Evolutionary conservation across 2,113 vertebrate species (phyloP).

Genomic region (Rutilus rutilus): DNA sequence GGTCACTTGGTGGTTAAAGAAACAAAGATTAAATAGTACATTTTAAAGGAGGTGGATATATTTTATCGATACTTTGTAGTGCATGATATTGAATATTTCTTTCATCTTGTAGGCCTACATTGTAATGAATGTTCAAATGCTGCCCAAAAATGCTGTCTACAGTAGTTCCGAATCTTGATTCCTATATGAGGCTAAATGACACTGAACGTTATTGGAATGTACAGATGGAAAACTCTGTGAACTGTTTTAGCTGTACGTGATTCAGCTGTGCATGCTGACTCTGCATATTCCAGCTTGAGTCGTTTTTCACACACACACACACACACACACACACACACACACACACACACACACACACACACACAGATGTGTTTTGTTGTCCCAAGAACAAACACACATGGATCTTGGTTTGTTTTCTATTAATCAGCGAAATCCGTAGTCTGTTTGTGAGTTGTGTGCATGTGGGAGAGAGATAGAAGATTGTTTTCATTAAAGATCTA

Average conservation of each 20-base stretch:
- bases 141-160: background rate
- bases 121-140: background rate
- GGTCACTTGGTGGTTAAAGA: background rate
- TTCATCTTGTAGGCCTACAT: background rate
- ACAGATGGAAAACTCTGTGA: background rate
- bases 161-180: background rate
- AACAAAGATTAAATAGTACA: background rate
- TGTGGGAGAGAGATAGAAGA: background rate
- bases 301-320: conserved; percentile 2
- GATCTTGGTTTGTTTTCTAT: conserved; percentile 26
- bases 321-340: conserved; percentile 21
- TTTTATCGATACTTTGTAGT: background rate
- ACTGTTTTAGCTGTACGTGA: conserved; percentile 17
- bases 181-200: background rate
- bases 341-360: conserved; percentile 10
- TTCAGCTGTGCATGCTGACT: conserved; percentile 22
- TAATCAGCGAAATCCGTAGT: conserved; percentile 12
- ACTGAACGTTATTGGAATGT: background rate
- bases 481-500: conserved; percentile 60
- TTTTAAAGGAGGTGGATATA: background rate
- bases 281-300: conserved; percentile 8
- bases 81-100: background rate
- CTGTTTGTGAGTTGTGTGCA: conserved; percentile 1
- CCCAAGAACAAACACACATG: conserved; percentile 17
- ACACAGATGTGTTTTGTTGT: conserved; percentile 23